Evolutionary conservation across 2,888 invertebrate species (phyloP).

Genomic region (Clostera curtula): DNA sequence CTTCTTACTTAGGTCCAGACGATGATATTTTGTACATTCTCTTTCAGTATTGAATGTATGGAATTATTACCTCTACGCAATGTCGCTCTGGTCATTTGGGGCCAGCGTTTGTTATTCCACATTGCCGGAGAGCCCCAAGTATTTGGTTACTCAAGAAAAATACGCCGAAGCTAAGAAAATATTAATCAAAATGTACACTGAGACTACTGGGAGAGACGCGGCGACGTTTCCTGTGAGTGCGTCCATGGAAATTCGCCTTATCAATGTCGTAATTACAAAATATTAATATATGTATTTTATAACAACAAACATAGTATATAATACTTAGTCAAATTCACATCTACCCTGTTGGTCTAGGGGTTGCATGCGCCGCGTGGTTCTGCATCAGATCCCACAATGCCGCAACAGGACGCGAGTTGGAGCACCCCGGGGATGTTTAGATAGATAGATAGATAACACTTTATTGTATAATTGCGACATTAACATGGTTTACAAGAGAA

Average conservation of each 20-base stretch:
- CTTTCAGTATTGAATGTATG: conserved; percentile 54
- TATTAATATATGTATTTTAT: no score
- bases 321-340: no score
- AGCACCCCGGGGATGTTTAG: no score
- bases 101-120: conserved; percentile 37
- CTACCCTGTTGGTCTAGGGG: no score
- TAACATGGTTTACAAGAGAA: no score
- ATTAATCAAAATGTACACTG: conserved; percentile 42
- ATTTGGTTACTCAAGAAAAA: conserved; percentile 42
- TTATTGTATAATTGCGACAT: no score
- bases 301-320: no score
- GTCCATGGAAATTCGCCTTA: background rate
- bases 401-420: no score
- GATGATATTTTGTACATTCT: conserved; percentile 1
- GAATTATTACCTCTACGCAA: conserved; percentile 47
- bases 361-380: no score
- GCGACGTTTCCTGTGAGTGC: conserved; percentile 44
- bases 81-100: conserved; percentile 41
- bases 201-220: conserved; percentile 44
- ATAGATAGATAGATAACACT: no score
- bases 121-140: conserved; percentile 57
- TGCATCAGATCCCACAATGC: no score
- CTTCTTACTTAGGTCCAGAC: background rate
- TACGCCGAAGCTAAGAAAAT: conserved; percentile 48
- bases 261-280: background rate